phyloP scores from a whole-genome alignment of 2,113 vertebrate species.

The Ciconia stormi region DNA sequence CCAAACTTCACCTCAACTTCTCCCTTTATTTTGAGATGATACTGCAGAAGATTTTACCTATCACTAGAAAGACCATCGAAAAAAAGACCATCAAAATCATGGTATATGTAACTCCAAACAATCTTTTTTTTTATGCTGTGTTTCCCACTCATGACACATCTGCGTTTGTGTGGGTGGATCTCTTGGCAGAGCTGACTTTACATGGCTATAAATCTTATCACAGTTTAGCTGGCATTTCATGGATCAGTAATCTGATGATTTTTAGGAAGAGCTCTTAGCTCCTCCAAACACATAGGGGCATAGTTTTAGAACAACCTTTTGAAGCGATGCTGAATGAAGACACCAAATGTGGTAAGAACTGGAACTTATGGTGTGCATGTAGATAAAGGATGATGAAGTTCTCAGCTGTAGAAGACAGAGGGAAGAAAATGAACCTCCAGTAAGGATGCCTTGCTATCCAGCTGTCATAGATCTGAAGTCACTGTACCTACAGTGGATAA shows the following conservation, averaged over 20 bases:
- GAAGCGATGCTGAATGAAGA: neutral
- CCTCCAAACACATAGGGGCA: conserved; percentile 54
- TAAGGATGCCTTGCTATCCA: neutral
- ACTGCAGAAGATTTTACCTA: neutral
- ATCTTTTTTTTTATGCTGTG: neutral
- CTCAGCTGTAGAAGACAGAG: neutral
- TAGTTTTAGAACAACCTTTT: conserved; percentile 9
- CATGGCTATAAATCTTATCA: neutral
- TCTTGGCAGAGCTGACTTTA: neutral
- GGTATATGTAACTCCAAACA: neutral
- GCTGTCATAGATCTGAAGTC: neutral
- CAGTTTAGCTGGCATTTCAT: neutral
- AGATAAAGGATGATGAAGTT: neutral
- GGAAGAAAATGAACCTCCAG: neutral
- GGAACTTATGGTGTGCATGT: neutral
- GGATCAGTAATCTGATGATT: neutral
- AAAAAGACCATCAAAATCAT: neutral
- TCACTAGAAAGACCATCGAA: neutral
- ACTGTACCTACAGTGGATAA: neutral
- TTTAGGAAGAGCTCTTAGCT: conserved; percentile 45
- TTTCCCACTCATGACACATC: neutral
- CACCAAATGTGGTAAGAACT: neutral
- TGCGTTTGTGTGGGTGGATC: neutral
- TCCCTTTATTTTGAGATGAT: neutral
- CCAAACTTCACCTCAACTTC: neutral